These are phyloP conservation scores for Thelaira solivaga DNA, from an alignment of 2,888 invertebrate species.

Conservation along the genomic window DNA sequence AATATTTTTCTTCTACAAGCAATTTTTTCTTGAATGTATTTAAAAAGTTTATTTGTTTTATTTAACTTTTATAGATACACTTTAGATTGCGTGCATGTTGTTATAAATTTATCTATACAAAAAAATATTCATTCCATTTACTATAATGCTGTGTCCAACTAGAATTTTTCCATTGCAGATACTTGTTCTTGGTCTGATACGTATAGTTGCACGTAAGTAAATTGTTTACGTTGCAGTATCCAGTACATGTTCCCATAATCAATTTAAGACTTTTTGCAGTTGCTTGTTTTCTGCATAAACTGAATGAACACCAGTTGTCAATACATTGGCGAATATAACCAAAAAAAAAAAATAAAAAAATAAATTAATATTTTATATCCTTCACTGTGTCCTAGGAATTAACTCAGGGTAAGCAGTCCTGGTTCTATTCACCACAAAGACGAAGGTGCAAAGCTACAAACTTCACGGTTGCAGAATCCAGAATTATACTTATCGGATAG, in stretches of 20 bases:
- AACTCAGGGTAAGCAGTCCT: too few species aligned
- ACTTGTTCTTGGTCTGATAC: background rate
- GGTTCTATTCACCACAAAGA: too few species aligned
- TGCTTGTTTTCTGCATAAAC: background rate
- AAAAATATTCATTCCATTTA: background rate
- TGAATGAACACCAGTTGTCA: background rate
- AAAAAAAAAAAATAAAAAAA: too few species aligned
- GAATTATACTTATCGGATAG: too few species aligned
- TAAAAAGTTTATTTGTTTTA: conserved; percentile 16
- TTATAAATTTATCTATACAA: conserved; percentile 11
- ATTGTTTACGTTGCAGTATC: background rate
- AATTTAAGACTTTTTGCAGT: background rate
- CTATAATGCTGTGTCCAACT: background rate
- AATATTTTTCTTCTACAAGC: conserved; percentile 1
- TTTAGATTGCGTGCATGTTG: conserved; percentile 36
- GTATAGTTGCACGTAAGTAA: conserved; percentile 1
- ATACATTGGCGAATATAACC: too few species aligned
- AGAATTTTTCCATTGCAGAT: conserved; percentile 4
- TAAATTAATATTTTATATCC: too few species aligned
- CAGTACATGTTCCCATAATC: background rate
- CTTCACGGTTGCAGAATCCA: too few species aligned
- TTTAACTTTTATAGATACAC: conserved; percentile 27
- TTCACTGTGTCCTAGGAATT: too few species aligned
- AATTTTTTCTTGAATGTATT: conserved; percentile 30
- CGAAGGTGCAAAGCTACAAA: too few species aligned